Conservation (phyloP, 2,888 invertebrate genomes). For the Apamea crenata region DNA sequence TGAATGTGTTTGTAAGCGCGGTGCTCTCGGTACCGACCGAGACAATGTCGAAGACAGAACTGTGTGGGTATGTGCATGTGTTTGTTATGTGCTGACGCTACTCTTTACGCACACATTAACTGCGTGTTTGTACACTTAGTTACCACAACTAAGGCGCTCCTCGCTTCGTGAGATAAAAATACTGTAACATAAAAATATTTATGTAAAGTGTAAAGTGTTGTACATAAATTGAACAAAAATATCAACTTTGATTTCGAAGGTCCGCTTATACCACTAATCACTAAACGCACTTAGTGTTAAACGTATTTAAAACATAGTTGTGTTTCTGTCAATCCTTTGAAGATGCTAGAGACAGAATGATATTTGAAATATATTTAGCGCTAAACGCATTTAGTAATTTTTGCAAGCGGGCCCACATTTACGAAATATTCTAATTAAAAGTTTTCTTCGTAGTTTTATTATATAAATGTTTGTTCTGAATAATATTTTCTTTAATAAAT, state of each 20-base stretch:
- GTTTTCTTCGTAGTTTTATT: constrained; percentile 24
- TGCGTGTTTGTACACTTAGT: background rate
- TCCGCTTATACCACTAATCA: background rate
- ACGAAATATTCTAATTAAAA: background rate
- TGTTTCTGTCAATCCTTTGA: background rate
- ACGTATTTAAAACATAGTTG: background rate
- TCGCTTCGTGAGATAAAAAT: background rate
- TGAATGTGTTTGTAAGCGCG: background rate
- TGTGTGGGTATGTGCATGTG: background rate
- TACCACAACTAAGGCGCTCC: background rate
- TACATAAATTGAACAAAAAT: background rate
- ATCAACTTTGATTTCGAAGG: background rate
- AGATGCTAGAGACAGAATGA: background rate
- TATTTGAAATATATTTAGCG: background rate
- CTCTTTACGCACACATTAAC: background rate
- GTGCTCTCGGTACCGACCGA: background rate
- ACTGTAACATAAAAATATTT: background rate
- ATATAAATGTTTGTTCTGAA: constrained; percentile 2
- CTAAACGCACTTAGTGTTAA: background rate
- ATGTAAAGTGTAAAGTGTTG: background rate
- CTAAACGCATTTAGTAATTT: too few relatives aligned
- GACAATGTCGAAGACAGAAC: background rate
- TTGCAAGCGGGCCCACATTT: background rate
- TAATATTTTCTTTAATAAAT: constrained; percentile 5
- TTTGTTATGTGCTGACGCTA: background rate